Evolutionary conservation across 2,113 vertebrate species (phyloP), one percentile per base, ranked within the genome.

Genomic region (Rhipidura dahli): DNA sequence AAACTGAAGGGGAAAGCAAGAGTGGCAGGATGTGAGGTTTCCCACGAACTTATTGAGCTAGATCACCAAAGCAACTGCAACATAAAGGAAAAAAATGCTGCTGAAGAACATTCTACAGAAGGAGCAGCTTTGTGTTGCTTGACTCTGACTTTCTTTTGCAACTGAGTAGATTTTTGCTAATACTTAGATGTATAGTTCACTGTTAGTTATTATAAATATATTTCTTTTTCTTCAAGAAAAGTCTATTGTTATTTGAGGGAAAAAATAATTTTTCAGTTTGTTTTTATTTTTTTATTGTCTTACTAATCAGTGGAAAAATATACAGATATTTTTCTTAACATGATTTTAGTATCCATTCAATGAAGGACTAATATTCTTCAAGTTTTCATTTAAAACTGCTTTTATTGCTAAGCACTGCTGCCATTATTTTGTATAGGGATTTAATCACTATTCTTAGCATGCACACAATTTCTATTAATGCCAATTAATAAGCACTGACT

Each of bases 381-480:
- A 83, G 23, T 71, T 95, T 96, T 81, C 19, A 88, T 93, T 84
- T 85, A 65, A 90, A 90, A 71, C 28, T 72, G 18, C n/a, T 79
- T 88, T 94, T 88, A 63, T 75, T 83, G 66, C 56, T 91, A 83
- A 95, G 16, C 15, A 89, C 22, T 69, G 16, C 30, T 89, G 30
- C 42, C 22, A 44, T 71, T 78, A n/a, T 42, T 13, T 68, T 81
- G 30, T 4, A 6, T 44, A 83, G 35, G 57, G 39, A 89, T 54
- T 87, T 90, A 83, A 82, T 84, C 27, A 22, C 79, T 63, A 31
- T 75, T 91, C 47, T 53, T 83, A 63, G 5, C 49, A 12, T 50
- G 40, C 53, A 64, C 49, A 88, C 24, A 66, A 30, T 69, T 87
- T 82, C 60, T 70, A 39, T 87, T 88, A 84, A 73, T 53, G 53